Conservation (phyloP, 2,113 vertebrate species). For the Microtus ochrogaster region DNA sequence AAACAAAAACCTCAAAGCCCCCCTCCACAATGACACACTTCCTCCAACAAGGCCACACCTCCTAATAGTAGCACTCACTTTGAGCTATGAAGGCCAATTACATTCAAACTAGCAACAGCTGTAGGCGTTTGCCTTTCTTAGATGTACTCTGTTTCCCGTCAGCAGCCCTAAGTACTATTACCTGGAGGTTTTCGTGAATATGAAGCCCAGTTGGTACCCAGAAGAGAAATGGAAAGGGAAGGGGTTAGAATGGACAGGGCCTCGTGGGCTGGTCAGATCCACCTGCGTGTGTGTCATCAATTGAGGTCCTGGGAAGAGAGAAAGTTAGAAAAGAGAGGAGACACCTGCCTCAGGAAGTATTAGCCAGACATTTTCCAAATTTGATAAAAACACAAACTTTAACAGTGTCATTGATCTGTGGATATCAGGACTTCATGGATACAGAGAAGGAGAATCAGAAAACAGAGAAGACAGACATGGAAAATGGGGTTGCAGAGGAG, state of each 20-base stretch:
- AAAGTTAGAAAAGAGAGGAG: neutral
- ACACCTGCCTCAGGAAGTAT: neutral
- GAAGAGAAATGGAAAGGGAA: neutral
- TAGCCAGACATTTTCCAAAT: conserved; percentile 39
- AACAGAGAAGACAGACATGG: neutral
- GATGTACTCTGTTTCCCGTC: neutral
- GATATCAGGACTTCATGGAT: neutral
- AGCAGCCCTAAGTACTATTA: neutral
- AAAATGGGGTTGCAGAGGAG: neutral
- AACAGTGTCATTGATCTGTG: neutral
- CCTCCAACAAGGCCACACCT: neutral
- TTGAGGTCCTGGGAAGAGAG: neutral
- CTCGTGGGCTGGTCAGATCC: neutral
- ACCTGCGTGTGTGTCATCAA: neutral
- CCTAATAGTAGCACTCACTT: neutral
- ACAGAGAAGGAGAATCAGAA: neutral
- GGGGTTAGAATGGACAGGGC: neutral
- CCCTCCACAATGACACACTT: neutral
- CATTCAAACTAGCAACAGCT: neutral
- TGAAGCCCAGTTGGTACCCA: neutral
- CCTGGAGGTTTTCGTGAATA: neutral
- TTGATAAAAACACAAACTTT: neutral
- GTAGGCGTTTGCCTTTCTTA: neutral
- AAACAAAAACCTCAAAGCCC: neutral
- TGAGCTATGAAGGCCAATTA: neutral